phyloP scores from a whole-genome alignment of 2,113 vertebrate species.

The Cyanoderma ruficeps region DNA sequence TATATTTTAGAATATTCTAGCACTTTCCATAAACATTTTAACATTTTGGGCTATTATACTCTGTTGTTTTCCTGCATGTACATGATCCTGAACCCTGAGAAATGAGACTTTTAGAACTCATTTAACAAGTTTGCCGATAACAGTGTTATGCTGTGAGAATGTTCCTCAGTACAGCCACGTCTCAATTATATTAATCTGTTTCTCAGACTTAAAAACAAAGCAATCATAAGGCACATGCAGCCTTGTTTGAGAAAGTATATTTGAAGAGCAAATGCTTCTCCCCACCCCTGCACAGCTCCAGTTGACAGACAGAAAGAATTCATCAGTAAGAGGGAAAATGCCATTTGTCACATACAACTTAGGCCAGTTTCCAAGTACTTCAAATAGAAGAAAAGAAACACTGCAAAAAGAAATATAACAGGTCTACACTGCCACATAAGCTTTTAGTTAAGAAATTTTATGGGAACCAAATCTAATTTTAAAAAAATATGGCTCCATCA shows the following conservation, averaged over 20 bases:
- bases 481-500: background rate
- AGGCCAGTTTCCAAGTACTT: background rate
- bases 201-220: background rate
- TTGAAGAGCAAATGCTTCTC: background rate
- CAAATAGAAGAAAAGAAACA: background rate
- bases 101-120: background rate
- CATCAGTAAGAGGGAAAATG: background rate
- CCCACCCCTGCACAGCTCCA: background rate
- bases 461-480: background rate
- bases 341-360: background rate
- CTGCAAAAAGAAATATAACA: background rate
- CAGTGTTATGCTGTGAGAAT: background rate
- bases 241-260: background rate
- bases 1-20: background rate
- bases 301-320: background rate
- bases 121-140: background rate
- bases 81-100: background rate
- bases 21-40: background rate
- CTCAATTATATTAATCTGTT: background rate
- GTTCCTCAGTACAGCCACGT: background rate
- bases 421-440: background rate
- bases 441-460: background rate
- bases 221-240: background rate
- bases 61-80: background rate
- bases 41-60: background rate